These are phyloP conservation scores for Spilosoma lubricipeda DNA, from an alignment of 2,888 invertebrate species.

Conservation along the genomic window DNA sequence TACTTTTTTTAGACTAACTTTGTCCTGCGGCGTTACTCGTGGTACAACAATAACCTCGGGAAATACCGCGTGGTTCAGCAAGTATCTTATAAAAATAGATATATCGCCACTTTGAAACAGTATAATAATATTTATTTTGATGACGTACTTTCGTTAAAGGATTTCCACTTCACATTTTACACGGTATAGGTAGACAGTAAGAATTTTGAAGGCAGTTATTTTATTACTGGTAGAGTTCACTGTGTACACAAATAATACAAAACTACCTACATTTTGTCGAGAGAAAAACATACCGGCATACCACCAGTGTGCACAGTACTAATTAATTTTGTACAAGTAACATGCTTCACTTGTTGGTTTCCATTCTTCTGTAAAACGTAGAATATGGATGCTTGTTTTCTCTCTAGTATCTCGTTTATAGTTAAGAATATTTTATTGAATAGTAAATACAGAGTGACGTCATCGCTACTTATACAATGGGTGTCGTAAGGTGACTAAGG, in stretches of 20 bases:
- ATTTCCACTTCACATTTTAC: not conserved
- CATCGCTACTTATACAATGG: no score
- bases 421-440: not conserved
- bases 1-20: no score
- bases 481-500: no score
- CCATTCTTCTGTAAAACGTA: not conserved
- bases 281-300: not conserved
- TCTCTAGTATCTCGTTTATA: not conserved
- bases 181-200: not conserved
- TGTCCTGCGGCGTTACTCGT: no score
- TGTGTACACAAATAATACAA: not conserved
- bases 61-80: no score
- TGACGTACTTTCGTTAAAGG: no score
- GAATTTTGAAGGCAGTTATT: not conserved
- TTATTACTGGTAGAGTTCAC: not conserved
- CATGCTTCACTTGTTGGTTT: not conserved
- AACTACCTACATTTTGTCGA: not conserved
- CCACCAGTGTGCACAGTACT: not conserved
- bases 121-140: no score
- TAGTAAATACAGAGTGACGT: not conserved
- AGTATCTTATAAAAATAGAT: no score
- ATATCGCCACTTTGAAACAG: no score
- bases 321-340: slow-evolving; percentile 6
- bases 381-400: not conserved
- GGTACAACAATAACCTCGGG: no score